Percentiles rank a stretch among this genome's conserved stretches.
phyloP scores from a whole-genome alignment of 2,888 invertebrate species.

The Limnephilus lunatus region DNA sequence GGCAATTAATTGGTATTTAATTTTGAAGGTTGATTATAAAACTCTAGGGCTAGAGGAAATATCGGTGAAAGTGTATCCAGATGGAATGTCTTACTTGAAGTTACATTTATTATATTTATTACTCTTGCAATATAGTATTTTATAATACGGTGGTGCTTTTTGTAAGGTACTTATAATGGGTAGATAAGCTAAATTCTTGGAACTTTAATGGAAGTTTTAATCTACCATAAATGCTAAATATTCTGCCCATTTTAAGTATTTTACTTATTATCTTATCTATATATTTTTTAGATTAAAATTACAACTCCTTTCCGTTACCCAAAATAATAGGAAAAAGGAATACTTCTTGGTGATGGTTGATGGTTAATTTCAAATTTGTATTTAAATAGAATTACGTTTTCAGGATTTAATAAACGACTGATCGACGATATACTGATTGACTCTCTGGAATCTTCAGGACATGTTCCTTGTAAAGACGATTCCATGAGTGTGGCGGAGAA shows the following conservation, averaged over 20 bases:
- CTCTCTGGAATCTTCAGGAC: slow-evolving; percentile 86
- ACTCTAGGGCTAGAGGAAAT: neutral
- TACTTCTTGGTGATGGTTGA: slow-evolving; percentile 9
- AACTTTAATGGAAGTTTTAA: neutral
- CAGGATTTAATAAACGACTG: slow-evolving; percentile 81
- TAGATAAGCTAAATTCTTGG: neutral
- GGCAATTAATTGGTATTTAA: neutral
- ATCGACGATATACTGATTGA: slow-evolving; percentile 90
- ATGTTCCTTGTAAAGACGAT: slow-evolving; percentile 80
- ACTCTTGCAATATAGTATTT: neutral
- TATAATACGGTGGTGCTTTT: neutral
- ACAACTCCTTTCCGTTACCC: neutral
- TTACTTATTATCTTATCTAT: neutral
- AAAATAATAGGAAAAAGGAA: neutral
- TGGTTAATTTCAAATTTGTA: neutral
- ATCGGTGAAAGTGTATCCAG: neutral
- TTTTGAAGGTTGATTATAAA: neutral
- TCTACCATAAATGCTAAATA: neutral
- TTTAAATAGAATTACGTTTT: slow-evolving; percentile 57
- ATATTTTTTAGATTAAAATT: neutral
- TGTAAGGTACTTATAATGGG: neutral
- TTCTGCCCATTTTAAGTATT: neutral
- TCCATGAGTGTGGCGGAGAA: slow-evolving; percentile 79
- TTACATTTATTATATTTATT: neutral
- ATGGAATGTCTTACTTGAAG: neutral